Conservation (phyloP, 1,140 invertebrate genomes). For the Meloidogyne exigua region DNA sequence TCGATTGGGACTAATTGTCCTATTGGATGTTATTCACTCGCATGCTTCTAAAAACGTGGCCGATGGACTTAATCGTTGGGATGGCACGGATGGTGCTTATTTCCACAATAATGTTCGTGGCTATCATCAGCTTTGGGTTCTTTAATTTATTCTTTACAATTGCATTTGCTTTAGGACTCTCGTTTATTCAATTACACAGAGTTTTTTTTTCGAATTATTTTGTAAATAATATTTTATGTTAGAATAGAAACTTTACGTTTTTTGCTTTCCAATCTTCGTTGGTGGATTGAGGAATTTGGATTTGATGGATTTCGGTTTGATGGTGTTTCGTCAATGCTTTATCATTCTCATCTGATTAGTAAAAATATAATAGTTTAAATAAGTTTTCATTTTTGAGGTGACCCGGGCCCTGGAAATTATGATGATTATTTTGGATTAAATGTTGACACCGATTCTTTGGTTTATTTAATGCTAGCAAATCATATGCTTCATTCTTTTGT, state of each 20-base stretch:
- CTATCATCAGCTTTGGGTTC: constrained; percentile 82
- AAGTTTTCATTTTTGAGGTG: constrained; percentile 60
- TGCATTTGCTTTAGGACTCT: constrained; percentile 71
- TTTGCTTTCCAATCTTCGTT: constrained; percentile 89
- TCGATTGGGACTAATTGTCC: constrained; percentile 79
- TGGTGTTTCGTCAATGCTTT: constrained; percentile 98
- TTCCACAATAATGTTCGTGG: constrained; percentile 85
- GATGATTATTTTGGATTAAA: constrained; percentile 84
- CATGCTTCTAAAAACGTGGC: constrained; percentile 97
- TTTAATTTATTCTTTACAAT: no score
- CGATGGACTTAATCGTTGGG: constrained; percentile 95
- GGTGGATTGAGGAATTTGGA: constrained; percentile 92
- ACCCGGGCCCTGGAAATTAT: constrained; percentile 65
- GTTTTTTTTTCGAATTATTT: constrained; percentile 66
- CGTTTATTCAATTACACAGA: constrained; percentile 94
- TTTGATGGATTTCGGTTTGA: constrained; percentile 95
- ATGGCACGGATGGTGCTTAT: constrained; percentile 87
- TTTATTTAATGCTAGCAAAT: constrained; percentile 94
- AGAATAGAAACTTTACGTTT: constrained; percentile 91
- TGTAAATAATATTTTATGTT: constrained; percentile 54
- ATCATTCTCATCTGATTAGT: constrained; percentile 76
- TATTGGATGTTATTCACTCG: constrained; percentile 95
- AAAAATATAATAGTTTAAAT: constrained; percentile 2
- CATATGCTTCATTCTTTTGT: constrained; percentile 75
- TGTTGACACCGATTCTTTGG: constrained; percentile 89